phyloP scores from a whole-genome alignment of 2,888 invertebrate genomes.

The Gymnocheta viridis region DNA sequence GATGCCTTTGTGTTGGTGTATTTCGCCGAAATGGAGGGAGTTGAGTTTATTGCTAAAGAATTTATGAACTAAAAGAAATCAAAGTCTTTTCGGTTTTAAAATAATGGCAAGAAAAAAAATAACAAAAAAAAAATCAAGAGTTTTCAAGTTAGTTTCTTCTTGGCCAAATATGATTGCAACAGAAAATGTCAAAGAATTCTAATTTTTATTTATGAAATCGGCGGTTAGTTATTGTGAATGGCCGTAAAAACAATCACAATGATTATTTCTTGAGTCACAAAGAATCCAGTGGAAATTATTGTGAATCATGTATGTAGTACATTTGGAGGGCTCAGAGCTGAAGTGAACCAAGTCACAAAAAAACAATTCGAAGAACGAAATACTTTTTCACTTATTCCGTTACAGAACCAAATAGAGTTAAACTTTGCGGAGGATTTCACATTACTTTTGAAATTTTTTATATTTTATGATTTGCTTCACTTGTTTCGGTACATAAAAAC shows the following conservation, averaged over 20 bases:
- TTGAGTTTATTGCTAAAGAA: conserved; percentile 53
- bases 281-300: neutral
- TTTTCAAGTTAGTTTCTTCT: neutral
- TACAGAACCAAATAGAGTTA: too few relatives aligned
- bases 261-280: neutral
- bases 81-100: conserved; percentile 46
- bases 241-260: neutral
- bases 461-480: too few relatives aligned
- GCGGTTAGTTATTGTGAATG: neutral
- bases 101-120: conserved; percentile 3
- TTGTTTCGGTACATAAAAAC: too few relatives aligned
- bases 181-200: neutral
- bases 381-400: too few relatives aligned
- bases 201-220: neutral
- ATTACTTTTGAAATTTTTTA: too few relatives aligned
- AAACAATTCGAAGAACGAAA: too few relatives aligned
- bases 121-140: neutral
- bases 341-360: too few relatives aligned
- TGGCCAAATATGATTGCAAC: neutral
- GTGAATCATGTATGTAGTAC: too few relatives aligned
- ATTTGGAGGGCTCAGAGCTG: too few relatives aligned
- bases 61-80: conserved; percentile 61
- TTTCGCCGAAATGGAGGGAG: neutral
- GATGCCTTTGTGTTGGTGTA: conserved; percentile 18
- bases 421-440: too few relatives aligned